A percentile compares a stretch with the other conserved stretches of the same genome.
These are phyloP conservation scores for Chionis minor DNA, from an alignment of 2,113 vertebrate genomes.

Conservation along the genomic window DNA sequence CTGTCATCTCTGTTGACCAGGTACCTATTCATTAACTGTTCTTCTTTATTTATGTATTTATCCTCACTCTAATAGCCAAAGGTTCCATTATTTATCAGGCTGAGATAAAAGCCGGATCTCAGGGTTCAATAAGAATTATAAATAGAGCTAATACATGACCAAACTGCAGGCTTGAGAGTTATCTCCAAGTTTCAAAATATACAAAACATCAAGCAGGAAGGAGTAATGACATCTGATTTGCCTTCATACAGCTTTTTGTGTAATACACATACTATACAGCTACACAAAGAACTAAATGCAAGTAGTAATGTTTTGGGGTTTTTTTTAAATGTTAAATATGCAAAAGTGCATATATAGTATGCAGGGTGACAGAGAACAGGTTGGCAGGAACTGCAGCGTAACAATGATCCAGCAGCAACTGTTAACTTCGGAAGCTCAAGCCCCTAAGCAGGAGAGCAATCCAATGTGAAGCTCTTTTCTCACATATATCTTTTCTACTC, in stretches of 20 bases:
- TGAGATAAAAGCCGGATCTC: slow-evolving; percentile 6
- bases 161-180: not conserved
- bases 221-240: not conserved
- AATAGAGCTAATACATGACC: not conserved
- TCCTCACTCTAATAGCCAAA: not conserved
- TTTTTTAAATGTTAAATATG: not conserved
- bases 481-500: not conserved
- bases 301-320: not conserved
- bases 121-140: slow-evolving; percentile 13
- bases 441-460: not conserved
- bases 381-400: not conserved
- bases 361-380: not conserved
- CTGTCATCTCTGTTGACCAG: not conserved
- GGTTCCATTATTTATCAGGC: not conserved
- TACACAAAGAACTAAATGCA: not conserved
- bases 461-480: not conserved
- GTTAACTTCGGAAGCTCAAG: not conserved
- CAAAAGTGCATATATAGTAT: not conserved
- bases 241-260: not conserved
- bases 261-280: not conserved
- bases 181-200: not conserved
- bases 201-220: not conserved
- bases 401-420: not conserved
- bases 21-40: not conserved
- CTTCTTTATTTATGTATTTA: not conserved